A percentile compares a stretch with the other conserved stretches of the same genome.
Conservation (phyloP, 2,113 vertebrate genomes). For the Manacus vitellinus region DNA sequence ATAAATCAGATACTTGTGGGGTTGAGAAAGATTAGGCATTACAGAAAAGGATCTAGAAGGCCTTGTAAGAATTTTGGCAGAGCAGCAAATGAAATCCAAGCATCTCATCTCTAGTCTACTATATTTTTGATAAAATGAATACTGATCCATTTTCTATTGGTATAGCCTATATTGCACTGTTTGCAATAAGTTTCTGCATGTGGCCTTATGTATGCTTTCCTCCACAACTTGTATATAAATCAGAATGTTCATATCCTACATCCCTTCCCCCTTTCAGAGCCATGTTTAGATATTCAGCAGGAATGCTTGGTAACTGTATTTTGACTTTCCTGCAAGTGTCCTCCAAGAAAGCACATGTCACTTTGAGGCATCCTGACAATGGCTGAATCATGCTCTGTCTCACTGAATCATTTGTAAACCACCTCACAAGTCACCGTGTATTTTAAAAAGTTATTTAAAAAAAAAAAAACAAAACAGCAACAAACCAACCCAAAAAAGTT, state of each 20-base stretch:
- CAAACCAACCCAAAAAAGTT: neutral
- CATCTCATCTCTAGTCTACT: neutral
- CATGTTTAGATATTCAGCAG: neutral
- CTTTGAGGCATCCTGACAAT: neutral
- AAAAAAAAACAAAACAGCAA: neutral
- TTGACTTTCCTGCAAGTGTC: neutral
- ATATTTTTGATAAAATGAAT: neutral
- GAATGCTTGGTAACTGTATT: neutral
- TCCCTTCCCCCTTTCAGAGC: neutral
- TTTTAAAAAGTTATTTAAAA: neutral
- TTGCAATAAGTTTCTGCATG: neutral
- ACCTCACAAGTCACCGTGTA: neutral
- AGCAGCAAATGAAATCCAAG: neutral
- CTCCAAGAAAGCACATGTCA: neutral
- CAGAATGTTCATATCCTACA: neutral
- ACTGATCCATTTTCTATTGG: neutral
- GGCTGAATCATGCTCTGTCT: neutral
- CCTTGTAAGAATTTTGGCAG: neutral
- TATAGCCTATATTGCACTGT: neutral
- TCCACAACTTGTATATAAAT: neutral
- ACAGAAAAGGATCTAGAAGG: neutral
- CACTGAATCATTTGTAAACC: neutral
- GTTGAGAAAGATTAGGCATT: neutral
- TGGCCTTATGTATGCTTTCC: neutral
- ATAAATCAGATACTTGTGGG: neutral